Conservation (phyloP, 1,140 invertebrate genomes). For the Atta cephalotes region DNA sequence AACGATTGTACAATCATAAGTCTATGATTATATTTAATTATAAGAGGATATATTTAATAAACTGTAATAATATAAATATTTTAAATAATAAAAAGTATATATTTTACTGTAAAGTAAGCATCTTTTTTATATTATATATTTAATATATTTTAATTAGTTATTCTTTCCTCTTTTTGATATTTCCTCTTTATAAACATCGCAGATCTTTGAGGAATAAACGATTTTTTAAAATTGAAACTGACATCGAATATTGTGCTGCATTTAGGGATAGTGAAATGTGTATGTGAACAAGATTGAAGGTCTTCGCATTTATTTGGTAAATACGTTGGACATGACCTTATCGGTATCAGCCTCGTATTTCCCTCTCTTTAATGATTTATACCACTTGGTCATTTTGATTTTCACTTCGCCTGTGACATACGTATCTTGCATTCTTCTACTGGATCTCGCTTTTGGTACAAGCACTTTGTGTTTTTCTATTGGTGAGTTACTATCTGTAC, state of each 20-base stretch:
- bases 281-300: conserved; percentile 20
- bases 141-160: background rate
- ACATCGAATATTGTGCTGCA: no score
- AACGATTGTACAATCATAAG: background rate
- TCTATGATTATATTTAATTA: background rate
- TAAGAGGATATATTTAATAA: background rate
- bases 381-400: conserved; percentile 4
- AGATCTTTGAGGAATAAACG: background rate
- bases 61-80: conserved; percentile 15
- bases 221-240: background rate
- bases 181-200: background rate
- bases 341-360: conserved; percentile 69
- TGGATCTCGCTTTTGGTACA: background rate
- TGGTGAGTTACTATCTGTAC: conserved; percentile 11
- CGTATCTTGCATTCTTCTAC: background rate
- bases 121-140: background rate
- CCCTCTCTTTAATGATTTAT: conserved; percentile 40
- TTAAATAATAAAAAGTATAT: conserved; percentile 11
- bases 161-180: background rate
- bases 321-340: conserved; percentile 72
- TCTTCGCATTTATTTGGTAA: conserved; percentile 41
- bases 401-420: conserved; percentile 20
- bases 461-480: background rate
- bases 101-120: conserved; percentile 7
- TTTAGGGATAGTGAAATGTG: background rate